A percentile compares a stretch with the other conserved stretches of the same genome.
These are phyloP conservation scores for Xanthorhoe designata DNA, from an alignment of 2,888 invertebrate genomes.

Conservation along the genomic window DNA sequence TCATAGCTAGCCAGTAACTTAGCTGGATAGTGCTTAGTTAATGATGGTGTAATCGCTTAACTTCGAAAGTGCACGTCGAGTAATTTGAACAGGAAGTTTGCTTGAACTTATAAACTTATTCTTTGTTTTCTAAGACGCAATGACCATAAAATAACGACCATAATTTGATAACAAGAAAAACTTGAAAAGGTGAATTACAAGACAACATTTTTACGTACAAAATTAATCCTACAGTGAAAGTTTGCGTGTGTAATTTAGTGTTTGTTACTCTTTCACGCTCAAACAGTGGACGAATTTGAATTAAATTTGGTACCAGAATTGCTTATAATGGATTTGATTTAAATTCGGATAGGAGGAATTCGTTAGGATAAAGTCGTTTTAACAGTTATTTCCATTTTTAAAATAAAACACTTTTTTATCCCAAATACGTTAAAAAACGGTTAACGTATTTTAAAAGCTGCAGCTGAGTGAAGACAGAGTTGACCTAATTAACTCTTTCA, in stretches of 20 bases:
- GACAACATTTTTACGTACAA: too few species aligned
- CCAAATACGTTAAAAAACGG: background rate
- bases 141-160: background rate
- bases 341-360: too few species aligned
- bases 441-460: background rate
- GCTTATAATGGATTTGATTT: too few species aligned
- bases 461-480: background rate
- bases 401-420: too few species aligned
- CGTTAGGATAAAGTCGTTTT: too few species aligned
- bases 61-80: conserved; percentile 19
- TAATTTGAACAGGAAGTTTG: conserved; percentile 20
- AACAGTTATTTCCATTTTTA: too few species aligned
- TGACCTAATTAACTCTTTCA: conserved; percentile 11
- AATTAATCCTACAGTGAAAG: too few species aligned
- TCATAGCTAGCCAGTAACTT: conserved; percentile 1
- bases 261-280: too few species aligned
- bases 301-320: too few species aligned
- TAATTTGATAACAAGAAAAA: background rate
- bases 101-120: conserved; percentile 7
- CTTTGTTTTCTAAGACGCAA: background rate
- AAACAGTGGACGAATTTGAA: too few species aligned
- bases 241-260: too few species aligned
- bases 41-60: conserved; percentile 19
- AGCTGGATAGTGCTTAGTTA: conserved; percentile 11
- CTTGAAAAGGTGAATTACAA: too few species aligned